Percentiles rank a stretch among this genome's conserved stretches.
Conservation (phyloP, 2,113 vertebrate genomes). For the Fulmarus glacialis region DNA sequence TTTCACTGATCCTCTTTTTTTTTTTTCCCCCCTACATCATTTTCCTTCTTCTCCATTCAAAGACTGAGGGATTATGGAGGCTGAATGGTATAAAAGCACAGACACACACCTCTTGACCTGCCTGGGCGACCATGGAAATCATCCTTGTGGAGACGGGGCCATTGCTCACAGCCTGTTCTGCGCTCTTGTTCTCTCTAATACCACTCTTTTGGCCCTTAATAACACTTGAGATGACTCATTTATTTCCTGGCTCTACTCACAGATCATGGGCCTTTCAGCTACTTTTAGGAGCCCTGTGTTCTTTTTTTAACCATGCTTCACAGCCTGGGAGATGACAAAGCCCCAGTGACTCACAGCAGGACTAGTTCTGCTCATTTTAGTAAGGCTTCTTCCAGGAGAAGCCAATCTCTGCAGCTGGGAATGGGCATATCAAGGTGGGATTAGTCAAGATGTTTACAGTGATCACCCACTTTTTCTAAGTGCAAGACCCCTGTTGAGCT, state of each 20-base stretch:
- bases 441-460: neutral
- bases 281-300: neutral
- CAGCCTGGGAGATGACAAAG: neutral
- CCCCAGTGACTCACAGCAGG: neutral
- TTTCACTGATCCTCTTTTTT: neutral
- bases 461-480: neutral
- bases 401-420: neutral
- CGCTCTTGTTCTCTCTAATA: neutral
- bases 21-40: rapidly evolving
- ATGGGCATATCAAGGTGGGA: neutral
- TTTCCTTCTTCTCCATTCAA: neutral
- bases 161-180: neutral
- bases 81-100: neutral
- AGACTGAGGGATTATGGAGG: neutral
- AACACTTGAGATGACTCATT: neutral
- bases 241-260: conserved; percentile 4
- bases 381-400: neutral
- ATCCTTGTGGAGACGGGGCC: neutral
- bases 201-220: neutral
- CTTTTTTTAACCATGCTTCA: neutral
- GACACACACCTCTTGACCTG: neutral
- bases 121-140: neutral
- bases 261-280: neutral
- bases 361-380: neutral
- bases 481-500: neutral